Conservation (phyloP, 1,140 invertebrate genomes). For the Drosophila burlai region DNA sequence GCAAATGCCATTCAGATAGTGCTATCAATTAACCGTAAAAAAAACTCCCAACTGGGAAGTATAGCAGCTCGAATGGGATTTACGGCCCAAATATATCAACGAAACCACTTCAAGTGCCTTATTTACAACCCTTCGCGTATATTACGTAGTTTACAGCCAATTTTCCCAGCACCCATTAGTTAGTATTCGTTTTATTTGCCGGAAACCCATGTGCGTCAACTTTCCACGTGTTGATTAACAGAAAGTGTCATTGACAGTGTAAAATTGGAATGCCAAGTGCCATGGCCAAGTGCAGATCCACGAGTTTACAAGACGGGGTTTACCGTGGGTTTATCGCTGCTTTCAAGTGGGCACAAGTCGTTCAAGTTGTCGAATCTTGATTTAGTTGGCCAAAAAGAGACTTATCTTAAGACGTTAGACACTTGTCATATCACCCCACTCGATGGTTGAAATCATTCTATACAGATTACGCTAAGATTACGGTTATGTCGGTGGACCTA, state of each 20-base stretch:
- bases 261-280: slow-evolving; percentile 1
- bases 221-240: slow-evolving; percentile 14
- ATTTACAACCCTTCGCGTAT: not conserved
- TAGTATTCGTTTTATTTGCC: not conserved
- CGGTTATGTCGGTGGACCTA: not conserved
- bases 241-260: slow-evolving; percentile 6
- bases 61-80: slow-evolving; percentile 5
- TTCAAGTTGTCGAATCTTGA: slow-evolving; percentile 11
- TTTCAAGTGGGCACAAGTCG: slow-evolving; percentile 16
- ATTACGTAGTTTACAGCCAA: not conserved
- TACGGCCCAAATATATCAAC: slow-evolving; percentile 15
- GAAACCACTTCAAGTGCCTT: slow-evolving; percentile 14
- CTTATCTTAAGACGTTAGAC: slow-evolving; percentile 14
- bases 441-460: slow-evolving; percentile 2
- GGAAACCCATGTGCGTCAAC: not conserved
- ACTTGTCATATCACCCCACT: slow-evolving; percentile 14
- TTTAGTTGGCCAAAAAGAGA: slow-evolving; percentile 18
- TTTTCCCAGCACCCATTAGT: not conserved
- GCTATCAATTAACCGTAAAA: slow-evolving; percentile 27
- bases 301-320: slow-evolving; percentile 14
- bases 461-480: slow-evolving; percentile 27
- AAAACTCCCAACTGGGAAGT: slow-evolving; percentile 20
- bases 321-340: slow-evolving; percentile 3
- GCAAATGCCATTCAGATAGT: slow-evolving; percentile 33
- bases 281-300: slow-evolving; percentile 6